These are phyloP conservation scores for Polymixis flavicincta DNA, from an alignment of 2,888 invertebrate genomes.

Conservation along the genomic window DNA sequence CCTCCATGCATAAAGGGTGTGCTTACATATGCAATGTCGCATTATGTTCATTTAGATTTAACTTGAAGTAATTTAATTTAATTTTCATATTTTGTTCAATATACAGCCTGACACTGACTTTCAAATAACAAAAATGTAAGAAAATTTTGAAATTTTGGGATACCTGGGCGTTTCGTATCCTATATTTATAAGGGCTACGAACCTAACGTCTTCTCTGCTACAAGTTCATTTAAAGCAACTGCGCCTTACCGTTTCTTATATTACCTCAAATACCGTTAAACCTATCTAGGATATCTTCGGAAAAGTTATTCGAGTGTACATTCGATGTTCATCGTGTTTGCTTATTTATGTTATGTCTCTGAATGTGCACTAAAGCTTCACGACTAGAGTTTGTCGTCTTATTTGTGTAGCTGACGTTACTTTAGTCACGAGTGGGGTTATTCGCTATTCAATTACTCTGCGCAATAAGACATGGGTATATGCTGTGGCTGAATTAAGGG, in stretches of 20 bases:
- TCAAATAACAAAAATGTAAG: too few relatives aligned
- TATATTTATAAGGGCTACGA: slow-evolving; percentile 38
- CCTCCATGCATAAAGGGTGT: too few relatives aligned
- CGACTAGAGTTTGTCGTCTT: slow-evolving; percentile 51
- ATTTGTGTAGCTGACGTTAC: slow-evolving; percentile 63
- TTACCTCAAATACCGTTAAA: slow-evolving; percentile 40
- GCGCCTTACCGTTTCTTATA: slow-evolving; percentile 41
- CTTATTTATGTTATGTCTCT: slow-evolving; percentile 54
- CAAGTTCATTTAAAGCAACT: slow-evolving; percentile 31
- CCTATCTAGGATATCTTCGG: slow-evolving; percentile 34
- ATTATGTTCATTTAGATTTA: too few relatives aligned
- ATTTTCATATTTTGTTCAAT: too few relatives aligned
- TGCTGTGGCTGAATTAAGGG: slow-evolving; percentile 68
- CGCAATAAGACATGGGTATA: slow-evolving; percentile 70
- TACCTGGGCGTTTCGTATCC: too few relatives aligned
- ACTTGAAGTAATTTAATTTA: too few relatives aligned
- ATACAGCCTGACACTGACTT: too few relatives aligned
- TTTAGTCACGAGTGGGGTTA: slow-evolving; percentile 72
- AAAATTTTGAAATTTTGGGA: too few relatives aligned
- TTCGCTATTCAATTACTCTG: slow-evolving; percentile 75
- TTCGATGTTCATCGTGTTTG: slow-evolving; percentile 41
- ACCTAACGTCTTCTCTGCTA: slow-evolving; percentile 29
- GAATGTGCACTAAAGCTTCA: slow-evolving; percentile 50
- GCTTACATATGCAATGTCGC: too few relatives aligned
- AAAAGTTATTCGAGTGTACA: slow-evolving; percentile 32